A percentile compares a stretch with the other conserved stretches of the same genome.
Evolutionary conservation across 1,140 invertebrate species (phyloP).

Genomic region (Pissodes strobi): DNA sequence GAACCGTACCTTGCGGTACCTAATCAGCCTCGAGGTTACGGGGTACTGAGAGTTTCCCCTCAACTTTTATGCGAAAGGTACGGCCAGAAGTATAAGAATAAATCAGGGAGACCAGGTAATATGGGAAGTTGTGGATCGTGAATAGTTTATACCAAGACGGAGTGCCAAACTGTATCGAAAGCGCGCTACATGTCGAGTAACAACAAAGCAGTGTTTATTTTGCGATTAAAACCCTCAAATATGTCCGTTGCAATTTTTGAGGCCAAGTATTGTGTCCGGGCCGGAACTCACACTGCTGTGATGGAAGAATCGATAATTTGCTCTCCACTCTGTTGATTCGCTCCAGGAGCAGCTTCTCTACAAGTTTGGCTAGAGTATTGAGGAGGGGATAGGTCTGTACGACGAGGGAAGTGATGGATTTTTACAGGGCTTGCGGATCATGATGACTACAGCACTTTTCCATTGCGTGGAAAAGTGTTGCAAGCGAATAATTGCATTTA

Average conservation of each 20-base stretch:
- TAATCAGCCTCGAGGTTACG: too few relatives aligned
- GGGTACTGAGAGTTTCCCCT: slow-evolving; percentile 41
- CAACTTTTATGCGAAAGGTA: too few relatives aligned
- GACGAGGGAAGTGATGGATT: slow-evolving; percentile 2
- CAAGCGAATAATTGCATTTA: too few relatives aligned
- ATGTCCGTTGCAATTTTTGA: slow-evolving; percentile 37
- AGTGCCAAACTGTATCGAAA: slow-evolving; percentile 43
- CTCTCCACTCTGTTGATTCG: too few relatives aligned
- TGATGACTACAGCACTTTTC: too few relatives aligned
- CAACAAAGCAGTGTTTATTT: too few relatives aligned
- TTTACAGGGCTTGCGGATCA: too few relatives aligned
- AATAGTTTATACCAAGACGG: slow-evolving; percentile 47
- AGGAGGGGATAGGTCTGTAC: slow-evolving; percentile 33
- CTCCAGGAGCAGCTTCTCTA: slow-evolving; percentile 27
- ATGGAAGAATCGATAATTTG: too few relatives aligned
- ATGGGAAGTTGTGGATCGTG: slow-evolving; percentile 21
- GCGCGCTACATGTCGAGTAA: too few relatives aligned
- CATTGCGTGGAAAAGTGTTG: slow-evolving; percentile 29
- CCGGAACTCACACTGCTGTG: slow-evolving; percentile 30
- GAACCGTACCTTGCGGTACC: slow-evolving; percentile 42
- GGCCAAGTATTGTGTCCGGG: background rate
- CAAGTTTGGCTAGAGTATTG: slow-evolving; percentile 25
- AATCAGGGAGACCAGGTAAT: too few relatives aligned
- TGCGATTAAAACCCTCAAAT: slow-evolving; percentile 7
- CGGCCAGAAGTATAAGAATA: too few relatives aligned